phyloP scores from a whole-genome alignment of 2,888 invertebrate genomes.

The Coelinius sp. region DNA sequence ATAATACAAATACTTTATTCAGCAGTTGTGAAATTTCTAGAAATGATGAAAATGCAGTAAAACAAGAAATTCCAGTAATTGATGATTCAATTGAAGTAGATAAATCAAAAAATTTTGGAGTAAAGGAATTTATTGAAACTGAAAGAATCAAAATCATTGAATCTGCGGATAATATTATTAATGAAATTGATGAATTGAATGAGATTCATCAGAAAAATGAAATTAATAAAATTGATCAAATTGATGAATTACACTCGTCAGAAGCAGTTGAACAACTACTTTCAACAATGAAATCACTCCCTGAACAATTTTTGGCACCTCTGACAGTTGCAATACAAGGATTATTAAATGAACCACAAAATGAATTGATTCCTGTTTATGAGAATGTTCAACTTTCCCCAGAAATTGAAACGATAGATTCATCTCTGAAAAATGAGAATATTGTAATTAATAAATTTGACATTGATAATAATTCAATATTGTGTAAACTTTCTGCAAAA shows the following conservation, averaged over 20 bases:
- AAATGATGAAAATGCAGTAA: not conserved
- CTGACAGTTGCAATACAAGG: slow-evolving; percentile 61
- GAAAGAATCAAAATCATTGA: not conserved
- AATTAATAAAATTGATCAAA: not conserved
- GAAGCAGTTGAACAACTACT: slow-evolving; percentile 59
- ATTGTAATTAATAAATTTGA: no score
- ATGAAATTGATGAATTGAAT: not conserved
- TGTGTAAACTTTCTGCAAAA: no score
- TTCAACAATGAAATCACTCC: slow-evolving; percentile 61
- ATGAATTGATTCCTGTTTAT: not conserved
- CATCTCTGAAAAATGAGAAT: no score
- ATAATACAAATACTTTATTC: slow-evolving; percentile 59
- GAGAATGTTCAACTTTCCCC: not conserved
- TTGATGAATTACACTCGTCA: not conserved
- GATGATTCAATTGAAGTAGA: not conserved
- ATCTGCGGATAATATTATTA: not conserved
- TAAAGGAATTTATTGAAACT: not conserved
- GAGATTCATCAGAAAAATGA: not conserved
- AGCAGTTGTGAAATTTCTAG: slow-evolving; percentile 46
- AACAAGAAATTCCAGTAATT: slow-evolving; percentile 18
- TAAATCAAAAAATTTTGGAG: not conserved
- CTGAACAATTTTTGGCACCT: slow-evolving; percentile 62
- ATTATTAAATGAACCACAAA: slow-evolving; percentile 48
- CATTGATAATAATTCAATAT: no score
- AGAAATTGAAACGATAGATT: not conserved